Evolutionary conservation across 2,113 vertebrate genomes (phyloP).

Genomic region (Trogon melanurus): DNA sequence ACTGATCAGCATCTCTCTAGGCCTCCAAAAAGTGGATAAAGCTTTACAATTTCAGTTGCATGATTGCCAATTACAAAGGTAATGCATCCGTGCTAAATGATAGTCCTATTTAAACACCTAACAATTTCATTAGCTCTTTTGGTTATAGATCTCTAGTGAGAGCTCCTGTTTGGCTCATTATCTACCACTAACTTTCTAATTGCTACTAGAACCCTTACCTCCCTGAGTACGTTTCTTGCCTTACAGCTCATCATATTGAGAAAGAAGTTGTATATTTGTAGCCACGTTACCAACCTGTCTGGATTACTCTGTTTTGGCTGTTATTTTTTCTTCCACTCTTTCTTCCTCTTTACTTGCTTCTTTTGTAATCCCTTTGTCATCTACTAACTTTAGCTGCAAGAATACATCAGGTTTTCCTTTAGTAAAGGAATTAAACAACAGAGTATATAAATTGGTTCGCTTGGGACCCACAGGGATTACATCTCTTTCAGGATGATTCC

Average conservation of each 20-base stretch:
- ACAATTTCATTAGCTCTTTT: neutral
- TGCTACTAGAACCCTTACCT: neutral
- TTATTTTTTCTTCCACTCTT: accelerated
- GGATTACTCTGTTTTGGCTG: neutral
- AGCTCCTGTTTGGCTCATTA: neutral
- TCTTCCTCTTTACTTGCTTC: neutral
- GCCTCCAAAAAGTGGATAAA: neutral
- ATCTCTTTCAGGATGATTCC: neutral
- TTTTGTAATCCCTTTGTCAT: neutral
- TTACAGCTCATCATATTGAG: neutral
- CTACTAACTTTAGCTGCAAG: neutral
- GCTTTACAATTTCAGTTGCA: neutral
- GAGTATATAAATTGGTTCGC: neutral
- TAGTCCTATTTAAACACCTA: neutral
- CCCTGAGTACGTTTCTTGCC: neutral
- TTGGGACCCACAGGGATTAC: neutral
- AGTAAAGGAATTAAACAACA: neutral
- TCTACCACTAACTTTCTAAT: neutral
- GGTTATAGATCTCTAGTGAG: neutral
- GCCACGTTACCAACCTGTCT: neutral
- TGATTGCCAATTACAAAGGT: neutral
- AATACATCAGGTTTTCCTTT: neutral
- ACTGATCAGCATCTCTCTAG: neutral
- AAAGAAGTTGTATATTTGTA: neutral
- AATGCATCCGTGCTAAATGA: neutral